Percentiles rank a stretch among this genome's conserved stretches.
phyloP scores from a whole-genome alignment of 2,888 invertebrate genomes.

The Chrysopilus asiliformis region DNA sequence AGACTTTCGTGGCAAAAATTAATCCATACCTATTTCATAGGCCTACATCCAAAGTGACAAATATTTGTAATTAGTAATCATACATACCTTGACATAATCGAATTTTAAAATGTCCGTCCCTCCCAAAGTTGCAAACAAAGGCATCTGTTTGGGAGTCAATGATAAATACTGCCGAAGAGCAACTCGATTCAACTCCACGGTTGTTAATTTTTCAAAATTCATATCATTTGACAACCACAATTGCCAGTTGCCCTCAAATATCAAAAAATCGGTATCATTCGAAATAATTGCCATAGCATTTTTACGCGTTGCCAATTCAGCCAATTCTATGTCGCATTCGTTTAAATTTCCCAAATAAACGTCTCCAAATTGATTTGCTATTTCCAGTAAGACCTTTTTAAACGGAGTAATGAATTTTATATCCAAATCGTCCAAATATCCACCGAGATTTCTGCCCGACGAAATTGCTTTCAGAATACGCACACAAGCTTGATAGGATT shows the following conservation, averaged over 20 bases:
- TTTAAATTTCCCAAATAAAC: background rate
- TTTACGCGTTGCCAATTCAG: slow-evolving; percentile 8
- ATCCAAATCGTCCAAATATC: background rate
- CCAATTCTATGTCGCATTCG: slow-evolving; percentile 14
- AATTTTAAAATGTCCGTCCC: slow-evolving; percentile 13
- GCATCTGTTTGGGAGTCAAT: slow-evolving; percentile 8
- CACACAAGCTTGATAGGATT: slow-evolving; percentile 1
- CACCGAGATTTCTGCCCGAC: background rate
- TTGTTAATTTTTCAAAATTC: slow-evolving; percentile 3
- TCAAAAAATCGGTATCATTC: slow-evolving; percentile 13
- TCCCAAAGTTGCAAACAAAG: slow-evolving; percentile 9
- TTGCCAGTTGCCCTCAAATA: slow-evolving; percentile 11
- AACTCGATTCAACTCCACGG: slow-evolving; percentile 8
- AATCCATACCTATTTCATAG: too few species aligned
- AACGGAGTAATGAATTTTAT: background rate
- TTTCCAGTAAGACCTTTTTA: slow-evolving; percentile 1
- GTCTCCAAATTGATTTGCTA: slow-evolving; percentile 3
- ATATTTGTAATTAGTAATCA: too few species aligned
- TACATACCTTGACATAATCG: slow-evolving; percentile 4
- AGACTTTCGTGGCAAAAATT: too few species aligned
- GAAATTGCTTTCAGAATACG: background rate
- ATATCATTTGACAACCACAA: slow-evolving; percentile 7
- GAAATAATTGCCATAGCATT: slow-evolving; percentile 12
- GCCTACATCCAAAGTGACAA: too few species aligned
- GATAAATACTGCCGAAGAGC: slow-evolving; percentile 3